These are phyloP conservation scores for Pseudochirops corinnae DNA, from an alignment of 2,797 vertebrate genomes.

Conservation along the genomic window DNA sequence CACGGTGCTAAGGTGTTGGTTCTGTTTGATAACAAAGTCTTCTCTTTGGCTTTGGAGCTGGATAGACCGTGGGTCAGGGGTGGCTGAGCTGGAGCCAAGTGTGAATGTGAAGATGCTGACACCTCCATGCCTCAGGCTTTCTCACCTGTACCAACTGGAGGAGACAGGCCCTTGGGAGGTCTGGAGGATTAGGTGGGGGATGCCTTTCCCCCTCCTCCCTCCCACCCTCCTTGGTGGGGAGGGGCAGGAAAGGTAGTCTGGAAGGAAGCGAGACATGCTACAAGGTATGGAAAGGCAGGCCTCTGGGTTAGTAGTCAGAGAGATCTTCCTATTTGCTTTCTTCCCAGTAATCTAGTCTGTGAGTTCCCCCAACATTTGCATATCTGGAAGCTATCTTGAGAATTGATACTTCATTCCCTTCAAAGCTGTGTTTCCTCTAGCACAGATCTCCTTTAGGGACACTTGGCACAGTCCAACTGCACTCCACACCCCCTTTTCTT, in stretches of 20 bases:
- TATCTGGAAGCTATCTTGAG: neutral
- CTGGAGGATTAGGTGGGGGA: neutral
- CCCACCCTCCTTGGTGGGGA: neutral
- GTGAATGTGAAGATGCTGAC: neutral
- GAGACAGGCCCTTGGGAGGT: neutral
- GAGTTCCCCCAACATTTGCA: neutral
- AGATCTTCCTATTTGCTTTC: neutral
- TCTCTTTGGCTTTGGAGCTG: neutral
- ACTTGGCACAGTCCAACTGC: neutral
- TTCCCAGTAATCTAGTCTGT: neutral
- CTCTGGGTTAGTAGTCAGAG: neutral
- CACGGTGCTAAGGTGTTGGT: neutral
- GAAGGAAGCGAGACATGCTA: neutral
- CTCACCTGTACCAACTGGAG: neutral
- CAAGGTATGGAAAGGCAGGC: neutral
- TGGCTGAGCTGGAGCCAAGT: neutral
- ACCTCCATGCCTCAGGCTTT: neutral
- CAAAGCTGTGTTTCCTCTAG: neutral
- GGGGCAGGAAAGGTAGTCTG: neutral
- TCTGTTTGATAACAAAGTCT: neutral
- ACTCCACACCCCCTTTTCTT: neutral
- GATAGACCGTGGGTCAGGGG: neutral
- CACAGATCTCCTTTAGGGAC: neutral
- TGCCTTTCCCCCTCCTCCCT: neutral
- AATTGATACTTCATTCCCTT: neutral